phyloP scores from a whole-genome alignment of 2,888 invertebrate species.

The Magallana nippona region DNA sequence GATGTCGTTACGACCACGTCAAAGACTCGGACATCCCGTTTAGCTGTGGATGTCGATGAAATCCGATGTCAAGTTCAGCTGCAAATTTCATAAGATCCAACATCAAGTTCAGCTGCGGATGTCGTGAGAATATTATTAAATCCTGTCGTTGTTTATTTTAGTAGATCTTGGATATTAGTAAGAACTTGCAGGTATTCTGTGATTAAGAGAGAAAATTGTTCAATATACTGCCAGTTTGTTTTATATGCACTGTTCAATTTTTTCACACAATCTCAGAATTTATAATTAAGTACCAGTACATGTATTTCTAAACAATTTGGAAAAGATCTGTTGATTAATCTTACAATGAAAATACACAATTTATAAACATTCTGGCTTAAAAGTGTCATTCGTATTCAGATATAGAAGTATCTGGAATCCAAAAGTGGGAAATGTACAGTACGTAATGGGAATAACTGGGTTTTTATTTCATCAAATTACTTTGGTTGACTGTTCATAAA shows the following conservation, averaged over 20 bases:
- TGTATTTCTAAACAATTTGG: too few relatives aligned
- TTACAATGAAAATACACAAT: too few relatives aligned
- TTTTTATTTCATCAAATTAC: too few relatives aligned
- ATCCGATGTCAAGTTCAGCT: constrained; percentile 55
- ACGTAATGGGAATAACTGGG: too few relatives aligned
- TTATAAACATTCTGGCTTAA: too few relatives aligned
- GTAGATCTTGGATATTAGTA: neutral
- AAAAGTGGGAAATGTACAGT: too few relatives aligned
- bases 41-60: constrained; percentile 72
- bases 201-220: neutral
- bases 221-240: neutral
- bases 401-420: too few relatives aligned
- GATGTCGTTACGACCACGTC: constrained; percentile 68
- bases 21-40: constrained; percentile 69
- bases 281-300: too few relatives aligned
- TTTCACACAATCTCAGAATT: too few relatives aligned
- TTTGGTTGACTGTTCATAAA: too few relatives aligned
- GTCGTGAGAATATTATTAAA: constrained; percentile 61
- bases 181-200: neutral
- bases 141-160: neutral
- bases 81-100: constrained; percentile 66
- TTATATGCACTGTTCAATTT: neutral
- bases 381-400: too few relatives aligned
- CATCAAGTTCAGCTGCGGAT: constrained; percentile 52
- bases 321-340: too few relatives aligned